Percentiles rank a stretch among this genome's conserved stretches.
Evolutionary conservation across 2,797 vertebrate species (phyloP).

Genomic region (Pseudochirops cupreus): DNA sequence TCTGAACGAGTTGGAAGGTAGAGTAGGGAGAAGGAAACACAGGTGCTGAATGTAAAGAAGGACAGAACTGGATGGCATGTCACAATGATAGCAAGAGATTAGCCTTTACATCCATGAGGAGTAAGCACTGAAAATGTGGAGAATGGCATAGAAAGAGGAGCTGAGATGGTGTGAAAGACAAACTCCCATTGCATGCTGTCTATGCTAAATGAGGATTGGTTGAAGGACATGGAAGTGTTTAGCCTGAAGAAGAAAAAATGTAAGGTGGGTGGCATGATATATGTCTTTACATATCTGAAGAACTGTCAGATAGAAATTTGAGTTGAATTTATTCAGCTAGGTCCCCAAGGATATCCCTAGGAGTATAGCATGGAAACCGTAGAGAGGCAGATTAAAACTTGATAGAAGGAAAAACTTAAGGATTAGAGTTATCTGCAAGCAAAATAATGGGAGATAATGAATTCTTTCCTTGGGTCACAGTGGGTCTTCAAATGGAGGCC

Average conservation of each 20-base stretch:
- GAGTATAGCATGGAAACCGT: neutral
- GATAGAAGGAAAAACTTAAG: neutral
- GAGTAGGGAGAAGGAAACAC: neutral
- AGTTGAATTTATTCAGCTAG: neutral
- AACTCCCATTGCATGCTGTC: neutral
- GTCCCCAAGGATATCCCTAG: neutral
- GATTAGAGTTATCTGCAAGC: neutral
- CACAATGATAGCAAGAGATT: neutral
- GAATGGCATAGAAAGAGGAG: neutral
- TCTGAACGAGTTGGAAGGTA: neutral
- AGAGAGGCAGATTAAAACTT: neutral
- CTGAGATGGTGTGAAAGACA: neutral
- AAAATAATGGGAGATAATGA: neutral
- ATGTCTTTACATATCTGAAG: neutral
- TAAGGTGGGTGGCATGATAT: neutral
- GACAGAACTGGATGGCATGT: neutral
- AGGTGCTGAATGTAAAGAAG: neutral
- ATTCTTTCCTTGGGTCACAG: neutral
- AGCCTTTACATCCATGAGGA: neutral
- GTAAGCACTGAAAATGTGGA: neutral
- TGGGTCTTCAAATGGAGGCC: neutral
- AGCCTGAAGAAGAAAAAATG: neutral
- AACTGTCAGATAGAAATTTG: neutral
- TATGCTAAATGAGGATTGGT: neutral
- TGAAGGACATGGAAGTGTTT: neutral